Conservation (phyloP, 2,113 vertebrate species). For the Solenodon paradoxus region DNA sequence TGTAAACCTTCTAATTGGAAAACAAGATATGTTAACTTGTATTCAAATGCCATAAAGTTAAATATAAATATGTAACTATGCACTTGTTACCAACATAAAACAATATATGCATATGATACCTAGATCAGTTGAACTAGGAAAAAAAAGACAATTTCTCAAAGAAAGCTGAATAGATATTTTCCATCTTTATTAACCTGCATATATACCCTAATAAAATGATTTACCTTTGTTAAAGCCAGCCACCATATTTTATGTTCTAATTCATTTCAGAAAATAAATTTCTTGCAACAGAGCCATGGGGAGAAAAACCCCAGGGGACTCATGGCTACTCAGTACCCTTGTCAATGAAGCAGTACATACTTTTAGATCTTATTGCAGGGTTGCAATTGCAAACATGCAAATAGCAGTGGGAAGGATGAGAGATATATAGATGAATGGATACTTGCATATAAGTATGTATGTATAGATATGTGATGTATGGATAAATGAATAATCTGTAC, state of each 20-base stretch:
- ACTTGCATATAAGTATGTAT: too few relatives aligned
- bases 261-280: not conserved
- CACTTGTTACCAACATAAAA: not conserved
- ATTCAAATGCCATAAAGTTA: not conserved
- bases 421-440: not conserved
- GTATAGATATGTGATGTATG: too few relatives aligned
- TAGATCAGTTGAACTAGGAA: not conserved
- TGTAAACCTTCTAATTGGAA: not conserved
- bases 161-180: not conserved
- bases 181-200: not conserved
- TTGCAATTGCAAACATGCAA: not conserved
- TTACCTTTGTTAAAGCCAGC: not conserved
- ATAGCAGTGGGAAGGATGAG: not conserved
- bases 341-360: not conserved
- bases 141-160: not conserved
- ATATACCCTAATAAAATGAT: not conserved
- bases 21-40: not conserved
- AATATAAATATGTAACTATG: not conserved
- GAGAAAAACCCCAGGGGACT: not conserved
- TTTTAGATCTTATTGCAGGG: not conserved
- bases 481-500: not conserved
- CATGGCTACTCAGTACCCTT: not conserved
- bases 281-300: not conserved
- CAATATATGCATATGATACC: not conserved
- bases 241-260: not conserved